Evolutionary conservation across 2,797 vertebrate genomes (phyloP).

Genomic region (Carcharodon carcharias): DNA sequence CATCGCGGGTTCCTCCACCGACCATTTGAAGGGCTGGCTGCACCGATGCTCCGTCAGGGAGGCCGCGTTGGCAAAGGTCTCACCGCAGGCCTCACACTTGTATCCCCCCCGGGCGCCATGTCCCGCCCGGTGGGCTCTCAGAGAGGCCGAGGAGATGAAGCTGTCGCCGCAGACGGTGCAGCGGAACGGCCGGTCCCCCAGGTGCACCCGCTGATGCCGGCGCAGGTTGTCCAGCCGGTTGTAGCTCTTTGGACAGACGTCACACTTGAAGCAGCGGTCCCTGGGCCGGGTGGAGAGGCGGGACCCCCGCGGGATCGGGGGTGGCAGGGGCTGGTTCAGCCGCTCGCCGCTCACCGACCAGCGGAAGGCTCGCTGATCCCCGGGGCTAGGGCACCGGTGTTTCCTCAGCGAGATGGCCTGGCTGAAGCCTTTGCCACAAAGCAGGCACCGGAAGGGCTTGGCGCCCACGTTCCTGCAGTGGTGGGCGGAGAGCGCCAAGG

Average conservation of each 20-base stretch:
- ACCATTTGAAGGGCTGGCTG: not conserved
- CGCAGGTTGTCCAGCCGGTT: constrained; percentile 31
- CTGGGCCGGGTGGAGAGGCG: not conserved
- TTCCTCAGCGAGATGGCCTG: constrained; percentile 87
- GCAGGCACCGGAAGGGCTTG: constrained; percentile 92
- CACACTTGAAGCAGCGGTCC: not conserved
- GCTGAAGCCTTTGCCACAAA: constrained; percentile 93
- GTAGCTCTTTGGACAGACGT: not conserved
- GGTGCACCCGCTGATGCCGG: not conserved
- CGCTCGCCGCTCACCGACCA: not conserved
- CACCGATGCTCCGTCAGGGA: not conserved
- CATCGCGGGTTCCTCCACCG: not conserved
- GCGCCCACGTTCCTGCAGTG: constrained; percentile 54
- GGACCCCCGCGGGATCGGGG: not conserved
- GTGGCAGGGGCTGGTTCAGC: not conserved
- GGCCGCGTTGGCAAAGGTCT: not conserved
- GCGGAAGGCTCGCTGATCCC: constrained; percentile 65
- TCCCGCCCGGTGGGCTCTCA: not conserved
- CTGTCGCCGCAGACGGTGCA: not conserved
- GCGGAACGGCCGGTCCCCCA: not conserved
- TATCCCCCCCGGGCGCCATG: constrained; percentile 49
- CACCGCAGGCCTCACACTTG: constrained; percentile 80
- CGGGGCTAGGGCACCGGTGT: constrained; percentile 77
- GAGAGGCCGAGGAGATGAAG: not conserved
- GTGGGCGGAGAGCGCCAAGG: constrained; percentile 74